Percentiles rank a stretch among this genome's conserved stretches.
phyloP scores from a whole-genome alignment of 2,113 vertebrate genomes.

The Athene cunicularia region DNA sequence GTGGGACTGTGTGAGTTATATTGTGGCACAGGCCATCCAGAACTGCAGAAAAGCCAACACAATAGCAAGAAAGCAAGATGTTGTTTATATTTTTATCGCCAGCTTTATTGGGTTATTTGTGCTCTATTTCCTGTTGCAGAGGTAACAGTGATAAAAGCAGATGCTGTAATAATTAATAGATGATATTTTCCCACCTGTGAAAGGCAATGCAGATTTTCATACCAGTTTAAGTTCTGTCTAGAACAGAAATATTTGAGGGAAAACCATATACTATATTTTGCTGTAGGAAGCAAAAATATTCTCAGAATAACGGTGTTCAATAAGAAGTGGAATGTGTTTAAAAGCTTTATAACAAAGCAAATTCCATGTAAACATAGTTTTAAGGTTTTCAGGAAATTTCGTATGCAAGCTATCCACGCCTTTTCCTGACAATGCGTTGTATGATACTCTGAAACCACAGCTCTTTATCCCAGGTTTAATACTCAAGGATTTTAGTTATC shows the following conservation, averaged over 20 bases:
- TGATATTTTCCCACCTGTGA: background rate
- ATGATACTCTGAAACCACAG: background rate
- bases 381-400: slow-evolving; percentile 74
- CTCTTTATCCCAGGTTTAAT: background rate
- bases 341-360: slow-evolving; percentile 37
- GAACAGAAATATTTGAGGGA: background rate
- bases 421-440: slow-evolving; percentile 72
- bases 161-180: background rate
- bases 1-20: background rate
- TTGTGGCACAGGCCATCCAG: background rate
- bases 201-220: background rate
- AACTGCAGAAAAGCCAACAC: background rate
- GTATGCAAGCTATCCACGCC: slow-evolving; percentile 59
- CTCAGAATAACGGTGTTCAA: background rate
- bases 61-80: slow-evolving; percentile 3
- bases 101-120: background rate
- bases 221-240: background rate
- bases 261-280: background rate
- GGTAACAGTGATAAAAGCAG: slow-evolving; percentile 10
- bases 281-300: background rate
- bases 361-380: slow-evolving; percentile 69
- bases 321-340: slow-evolving; percentile 1
- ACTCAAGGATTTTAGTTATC: slow-evolving; percentile 14
- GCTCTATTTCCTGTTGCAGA: slow-evolving; percentile 14
- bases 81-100: slow-evolving; percentile 33